Base-by-base conservation (phyloP, 2,888 invertebrate genomes). In the Bruchidius siliquastri region DNA sequence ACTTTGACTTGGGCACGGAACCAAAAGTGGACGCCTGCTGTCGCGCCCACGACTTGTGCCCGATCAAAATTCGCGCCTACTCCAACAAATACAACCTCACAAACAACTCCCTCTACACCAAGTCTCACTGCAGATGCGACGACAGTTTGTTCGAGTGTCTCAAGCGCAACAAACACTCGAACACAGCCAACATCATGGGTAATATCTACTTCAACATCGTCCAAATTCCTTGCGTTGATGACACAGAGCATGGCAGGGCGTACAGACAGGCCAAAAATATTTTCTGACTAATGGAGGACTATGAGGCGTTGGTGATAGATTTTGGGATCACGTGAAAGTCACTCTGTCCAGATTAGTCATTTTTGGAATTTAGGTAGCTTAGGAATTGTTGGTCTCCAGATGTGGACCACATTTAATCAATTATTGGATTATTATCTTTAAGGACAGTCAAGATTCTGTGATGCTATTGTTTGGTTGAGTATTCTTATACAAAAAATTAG, bases 91-190 rank as follows among this genome's bases (percentile, higher is more conserved):
- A 96, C 87, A 94, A 95, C 84, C 89, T 96, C 76, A 93, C 91
- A 73, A 97, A 97, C 87, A 91, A 92, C 83, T 93, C 94, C 0
- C 86, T 95, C 67, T 95, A 94, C 86, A 95, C 95, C 84, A 96
- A 95, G 89, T 96, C 96, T 0, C 96, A 96, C 85, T 97, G 97
- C 86, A 88, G 89, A 72, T 97, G 97, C 86, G 97, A 97, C 86
- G 92, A 93, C 80, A 90, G 91, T 87, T 90, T 97, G 72, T 94
- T 92, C 85, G 89, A 91, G 22, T 97, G 97, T 86, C 89, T 97
- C 76, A 95, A 80, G 71, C 73, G 70, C n/a, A 91, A 92, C 32
- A 90, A 91, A 80, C 20, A 67, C 13, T 92, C 92, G 26, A 92
- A 93, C 68, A 92, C 93, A 8, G 92, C 94, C 0, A 87, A 88